Evolutionary conservation across 2,888 invertebrate genomes (phyloP), one percentile per base, ranked within the genome.

Genomic region (Argyresthia goedartella): DNA sequence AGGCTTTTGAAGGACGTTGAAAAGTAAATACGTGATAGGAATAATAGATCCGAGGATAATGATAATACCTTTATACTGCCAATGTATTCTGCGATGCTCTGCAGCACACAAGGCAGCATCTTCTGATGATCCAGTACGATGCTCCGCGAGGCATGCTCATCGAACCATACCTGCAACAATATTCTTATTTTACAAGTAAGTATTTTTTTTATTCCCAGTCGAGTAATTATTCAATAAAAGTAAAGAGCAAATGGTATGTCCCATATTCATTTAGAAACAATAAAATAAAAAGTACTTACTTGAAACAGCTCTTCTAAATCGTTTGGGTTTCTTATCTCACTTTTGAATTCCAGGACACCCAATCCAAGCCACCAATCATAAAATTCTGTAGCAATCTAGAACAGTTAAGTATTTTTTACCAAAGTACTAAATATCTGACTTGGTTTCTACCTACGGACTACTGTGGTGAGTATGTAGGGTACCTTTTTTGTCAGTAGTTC

Each of bases 251-350:
- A 9, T 39, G 3, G 9, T 3, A 39, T 8, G 39, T 39, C n/a
- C 39, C 1, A 3, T 39, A n/a, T 39, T 7, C 3, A 39, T 11
- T 8, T 39, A 8, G n/a, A 39, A 39, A n/a, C n/a, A 1, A 8
- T 39, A 11, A 39, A n/a, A 6, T 3, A 39, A 4, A 6, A 9
- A 8, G n/a, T 39, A 11, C n/a, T 51, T 66, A 89, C 88, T 68
- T 88, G 87, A 62, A 90, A 90, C 61, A 89, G 75, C 51, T 86
- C 84, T 67, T 88, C 84, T 34, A 89, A 84, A 54, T 88, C 86
- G 65, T 88, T 86, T 10, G 88, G 87, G 61, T 87, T 61, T 71
- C 80, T 69, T 53, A 81, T 79, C 71, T 87, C 76, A 60, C 78
- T 76, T 66, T 82, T 81, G 57, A 78, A 84, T 54, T 88, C 81